Percentiles rank a stretch among this genome's conserved stretches.
phyloP scores from a whole-genome alignment of 2,113 vertebrate species.

The Halcyon malimbica region DNA sequence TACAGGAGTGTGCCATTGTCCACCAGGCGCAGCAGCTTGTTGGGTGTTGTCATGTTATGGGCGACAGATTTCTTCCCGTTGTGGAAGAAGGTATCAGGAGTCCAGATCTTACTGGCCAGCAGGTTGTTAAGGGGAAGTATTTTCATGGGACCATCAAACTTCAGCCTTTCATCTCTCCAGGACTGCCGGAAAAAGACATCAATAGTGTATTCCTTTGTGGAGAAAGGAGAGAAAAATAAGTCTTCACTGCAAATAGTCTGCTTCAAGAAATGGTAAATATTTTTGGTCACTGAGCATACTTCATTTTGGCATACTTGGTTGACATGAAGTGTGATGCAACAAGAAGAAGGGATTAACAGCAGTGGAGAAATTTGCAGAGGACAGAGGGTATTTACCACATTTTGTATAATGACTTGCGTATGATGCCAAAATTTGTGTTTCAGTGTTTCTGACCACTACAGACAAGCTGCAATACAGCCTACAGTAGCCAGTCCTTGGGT shows the following conservation, averaged over 20 bases:
- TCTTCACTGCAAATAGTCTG: background rate
- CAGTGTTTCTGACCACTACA: background rate
- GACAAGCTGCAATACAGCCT: background rate
- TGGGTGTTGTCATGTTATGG: conserved; percentile 98
- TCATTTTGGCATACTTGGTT: background rate
- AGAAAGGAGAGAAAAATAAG: background rate
- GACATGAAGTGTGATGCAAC: background rate
- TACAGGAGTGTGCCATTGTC: conserved; percentile 96
- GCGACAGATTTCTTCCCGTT: conserved; percentile 98
- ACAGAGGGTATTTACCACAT: background rate
- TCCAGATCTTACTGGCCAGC: conserved; percentile 98
- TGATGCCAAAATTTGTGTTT: accelerated
- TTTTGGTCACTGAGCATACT: background rate
- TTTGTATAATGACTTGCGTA: background rate
- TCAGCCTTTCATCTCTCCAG: conserved; percentile 95
- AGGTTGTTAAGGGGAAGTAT: conserved; percentile 96
- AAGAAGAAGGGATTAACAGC: background rate
- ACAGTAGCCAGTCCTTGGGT: background rate
- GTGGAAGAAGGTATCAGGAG: conserved; percentile 97
- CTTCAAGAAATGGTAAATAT: background rate
- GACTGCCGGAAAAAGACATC: conserved; percentile 99
- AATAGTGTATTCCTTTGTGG: conserved; percentile 92
- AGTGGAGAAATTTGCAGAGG: background rate
- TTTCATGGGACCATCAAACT: conserved; percentile 98
- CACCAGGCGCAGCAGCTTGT: conserved; percentile 93